phyloP scores from a whole-genome alignment of 2,113 vertebrate species.

The Apaloderma vittatum region DNA sequence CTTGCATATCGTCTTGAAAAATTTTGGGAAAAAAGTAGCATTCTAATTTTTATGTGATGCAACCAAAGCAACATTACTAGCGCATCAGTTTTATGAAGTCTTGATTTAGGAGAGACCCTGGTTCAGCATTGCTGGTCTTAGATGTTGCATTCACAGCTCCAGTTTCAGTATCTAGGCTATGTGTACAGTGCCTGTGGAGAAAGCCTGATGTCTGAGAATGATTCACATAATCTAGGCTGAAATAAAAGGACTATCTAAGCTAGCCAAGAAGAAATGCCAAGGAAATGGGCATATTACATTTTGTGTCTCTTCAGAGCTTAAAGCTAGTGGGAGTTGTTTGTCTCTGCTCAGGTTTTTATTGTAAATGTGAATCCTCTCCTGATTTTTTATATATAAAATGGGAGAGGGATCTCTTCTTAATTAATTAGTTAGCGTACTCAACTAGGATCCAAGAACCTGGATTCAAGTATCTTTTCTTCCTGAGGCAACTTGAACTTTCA shows the following conservation, averaged over 20 bases:
- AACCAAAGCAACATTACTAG: not conserved
- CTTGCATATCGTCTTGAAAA: not conserved
- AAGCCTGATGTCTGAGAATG: not conserved
- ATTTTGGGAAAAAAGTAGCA: not conserved
- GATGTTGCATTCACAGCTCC: not conserved
- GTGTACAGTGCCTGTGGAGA: not conserved
- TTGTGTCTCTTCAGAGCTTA: not conserved
- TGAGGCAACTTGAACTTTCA: not conserved
- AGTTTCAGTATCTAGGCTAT: not conserved
- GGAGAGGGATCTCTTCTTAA: not conserved
- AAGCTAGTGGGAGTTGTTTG: not conserved
- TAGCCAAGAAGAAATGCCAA: slow-evolving; percentile 28
- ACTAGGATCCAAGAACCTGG: not conserved
- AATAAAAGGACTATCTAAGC: not conserved
- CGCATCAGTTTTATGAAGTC: not conserved
- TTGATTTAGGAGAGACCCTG: not conserved
- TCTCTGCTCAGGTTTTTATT: not conserved
- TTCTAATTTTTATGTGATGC: not conserved
- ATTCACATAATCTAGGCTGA: not conserved
- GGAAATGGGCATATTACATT: not conserved
- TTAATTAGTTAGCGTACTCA: not conserved
- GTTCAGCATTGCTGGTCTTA: not conserved
- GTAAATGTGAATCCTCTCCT: not conserved
- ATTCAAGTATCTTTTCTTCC: not conserved
- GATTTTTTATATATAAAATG: not conserved